These are phyloP conservation scores for Aldrovandia affinis DNA, from an alignment of 2,797 vertebrate species.

Conservation along the genomic window DNA sequence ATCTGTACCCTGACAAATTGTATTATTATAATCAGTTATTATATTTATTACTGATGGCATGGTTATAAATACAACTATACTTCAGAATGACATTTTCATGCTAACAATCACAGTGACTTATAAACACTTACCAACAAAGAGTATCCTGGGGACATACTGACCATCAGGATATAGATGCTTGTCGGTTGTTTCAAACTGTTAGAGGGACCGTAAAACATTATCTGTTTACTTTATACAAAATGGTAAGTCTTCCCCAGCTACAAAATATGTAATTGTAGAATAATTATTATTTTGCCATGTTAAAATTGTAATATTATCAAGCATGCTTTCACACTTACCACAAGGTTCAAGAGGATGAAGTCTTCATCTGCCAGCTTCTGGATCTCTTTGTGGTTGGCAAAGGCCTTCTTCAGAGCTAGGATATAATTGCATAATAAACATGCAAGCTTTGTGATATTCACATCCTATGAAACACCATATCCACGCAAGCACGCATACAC, in stretches of 20 bases:
- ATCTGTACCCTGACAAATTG: not conserved
- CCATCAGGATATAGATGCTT: slow-evolving; percentile 92
- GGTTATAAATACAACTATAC: not conserved
- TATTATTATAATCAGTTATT: not conserved
- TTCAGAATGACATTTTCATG: not conserved
- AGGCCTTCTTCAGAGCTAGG: slow-evolving; percentile 86
- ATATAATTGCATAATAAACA: slow-evolving; percentile 28
- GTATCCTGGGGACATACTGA: slow-evolving; percentile 90
- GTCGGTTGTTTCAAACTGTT: slow-evolving; percentile 94
- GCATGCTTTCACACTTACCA: slow-evolving; percentile 74
- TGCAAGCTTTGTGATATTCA: not conserved
- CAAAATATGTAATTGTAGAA: not conserved
- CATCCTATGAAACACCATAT: not conserved
- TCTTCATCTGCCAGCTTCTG: slow-evolving; percentile 87
- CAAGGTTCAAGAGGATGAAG: slow-evolving; percentile 88
- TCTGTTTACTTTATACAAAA: not conserved
- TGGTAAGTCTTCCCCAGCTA: not conserved
- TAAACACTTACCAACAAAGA: slow-evolving; percentile 84
- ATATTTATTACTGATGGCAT: not conserved
- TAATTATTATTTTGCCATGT: not conserved
- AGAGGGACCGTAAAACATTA: slow-evolving; percentile 33
- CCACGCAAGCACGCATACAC: not conserved
- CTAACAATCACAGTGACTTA: not conserved
- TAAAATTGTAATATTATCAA: not conserved
- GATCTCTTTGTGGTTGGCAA: slow-evolving; percentile 81